Conservation (phyloP, 2,888 invertebrate genomes). For the Dilophus febrilis region DNA sequence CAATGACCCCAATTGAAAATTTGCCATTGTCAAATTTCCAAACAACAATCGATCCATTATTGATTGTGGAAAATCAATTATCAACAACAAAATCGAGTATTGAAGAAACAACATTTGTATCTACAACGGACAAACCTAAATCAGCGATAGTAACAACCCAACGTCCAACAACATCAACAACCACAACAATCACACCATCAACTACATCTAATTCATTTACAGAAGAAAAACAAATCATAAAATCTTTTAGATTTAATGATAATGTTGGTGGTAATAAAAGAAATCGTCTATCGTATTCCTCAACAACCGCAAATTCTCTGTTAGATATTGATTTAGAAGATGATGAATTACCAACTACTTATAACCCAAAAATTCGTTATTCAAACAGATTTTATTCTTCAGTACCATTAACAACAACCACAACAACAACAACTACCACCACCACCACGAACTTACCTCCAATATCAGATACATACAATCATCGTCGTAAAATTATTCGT, state of each 20-base stretch:
- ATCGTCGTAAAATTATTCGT: background rate
- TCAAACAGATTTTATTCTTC: constrained; percentile 10
- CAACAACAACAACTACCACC: no score
- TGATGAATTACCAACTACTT: constrained; percentile 32
- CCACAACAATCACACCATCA: constrained; percentile 6
- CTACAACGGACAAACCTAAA: constrained; percentile 6
- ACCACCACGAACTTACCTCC: no score
- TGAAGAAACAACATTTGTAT: constrained; percentile 7
- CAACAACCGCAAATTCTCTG: constrained; percentile 14
- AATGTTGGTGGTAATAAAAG: background rate
- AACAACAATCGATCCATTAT: no score
- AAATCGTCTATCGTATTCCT: background rate
- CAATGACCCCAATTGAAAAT: no score
- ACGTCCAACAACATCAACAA: background rate
- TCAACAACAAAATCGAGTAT: constrained; percentile 14
- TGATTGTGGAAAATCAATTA: no score
- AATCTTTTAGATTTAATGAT: no score
- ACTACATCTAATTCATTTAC: constrained; percentile 11
- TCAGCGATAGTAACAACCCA: constrained; percentile 5
- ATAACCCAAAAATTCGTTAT: constrained; percentile 28
- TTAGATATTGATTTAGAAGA: constrained; percentile 13
- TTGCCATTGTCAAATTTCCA: no score
- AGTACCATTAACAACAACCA: background rate
- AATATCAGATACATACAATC: no score
- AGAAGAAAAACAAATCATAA: constrained; percentile 2